Percentiles rank a stretch among this genome's conserved stretches.
Conservation (phyloP, 2,797 vertebrate species). For the Schizopygopsis pylzovi region DNA sequence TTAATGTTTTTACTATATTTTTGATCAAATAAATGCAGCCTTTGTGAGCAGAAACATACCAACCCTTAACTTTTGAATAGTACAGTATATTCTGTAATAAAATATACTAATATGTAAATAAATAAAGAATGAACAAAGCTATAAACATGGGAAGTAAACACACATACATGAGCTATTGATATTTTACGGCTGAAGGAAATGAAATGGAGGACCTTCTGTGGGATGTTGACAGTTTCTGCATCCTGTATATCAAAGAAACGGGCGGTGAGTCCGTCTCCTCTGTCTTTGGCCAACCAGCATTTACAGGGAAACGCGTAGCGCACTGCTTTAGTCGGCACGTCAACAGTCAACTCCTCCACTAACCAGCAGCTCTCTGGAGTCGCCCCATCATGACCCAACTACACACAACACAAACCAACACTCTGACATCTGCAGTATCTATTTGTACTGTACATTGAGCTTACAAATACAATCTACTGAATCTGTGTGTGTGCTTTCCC, state of each 20-base stretch:
- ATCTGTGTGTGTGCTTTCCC: neutral
- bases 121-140: no score
- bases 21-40: neutral
- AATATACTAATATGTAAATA: neutral
- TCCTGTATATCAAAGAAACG: constrained; percentile 91
- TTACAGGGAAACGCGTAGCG: constrained; percentile 91
- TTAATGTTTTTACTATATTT: neutral
- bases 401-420: constrained; percentile 59
- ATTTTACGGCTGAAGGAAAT: neutral
- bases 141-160: neutral
- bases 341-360: constrained; percentile 87
- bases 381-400: constrained; percentile 94
- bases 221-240: constrained; percentile 85
- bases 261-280: constrained; percentile 91
- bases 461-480: neutral
- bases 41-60: neutral
- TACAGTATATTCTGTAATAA: neutral
- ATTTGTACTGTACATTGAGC: neutral
- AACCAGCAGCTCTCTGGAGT: constrained; percentile 98
- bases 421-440: neutral
- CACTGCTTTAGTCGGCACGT: constrained; percentile 91
- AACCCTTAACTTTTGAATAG: neutral
- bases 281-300: constrained; percentile 97
- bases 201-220: constrained; percentile 81
- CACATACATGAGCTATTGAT: neutral